Evolutionary conservation across 2,113 vertebrate species (phyloP).

Genomic region (Phyllostomus discolor): DNA sequence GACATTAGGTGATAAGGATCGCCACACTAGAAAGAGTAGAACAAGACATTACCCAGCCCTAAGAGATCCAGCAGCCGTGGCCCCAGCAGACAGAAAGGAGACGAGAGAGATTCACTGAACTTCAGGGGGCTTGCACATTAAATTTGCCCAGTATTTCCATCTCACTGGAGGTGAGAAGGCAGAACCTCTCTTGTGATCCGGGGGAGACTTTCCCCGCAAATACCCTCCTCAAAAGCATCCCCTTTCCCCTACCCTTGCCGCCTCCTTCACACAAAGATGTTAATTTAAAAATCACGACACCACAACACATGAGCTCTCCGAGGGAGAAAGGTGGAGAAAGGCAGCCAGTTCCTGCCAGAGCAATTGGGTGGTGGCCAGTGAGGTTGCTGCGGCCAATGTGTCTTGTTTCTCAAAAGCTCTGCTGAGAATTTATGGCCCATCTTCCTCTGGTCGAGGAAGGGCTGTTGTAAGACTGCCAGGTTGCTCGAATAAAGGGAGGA

Average conservation of each 20-base stretch:
- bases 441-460: constrained; percentile 3
- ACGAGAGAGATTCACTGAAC: background rate
- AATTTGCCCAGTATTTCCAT: background rate
- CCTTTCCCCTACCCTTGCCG: background rate
- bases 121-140: background rate
- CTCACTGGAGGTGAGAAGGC: background rate
- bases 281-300: background rate
- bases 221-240: background rate
- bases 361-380: background rate
- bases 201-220: background rate
- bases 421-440: constrained; percentile 21
- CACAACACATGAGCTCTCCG: background rate
- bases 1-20: background rate
- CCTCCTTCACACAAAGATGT: background rate
- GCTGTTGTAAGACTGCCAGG: constrained; percentile 24
- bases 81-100: background rate
- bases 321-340: background rate
- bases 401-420: constrained; percentile 53
- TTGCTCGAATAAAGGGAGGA: constrained; percentile 19
- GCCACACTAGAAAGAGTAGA: background rate
- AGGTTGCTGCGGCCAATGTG: background rate
- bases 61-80: background rate
- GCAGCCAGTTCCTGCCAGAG: background rate
- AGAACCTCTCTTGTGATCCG: background rate
- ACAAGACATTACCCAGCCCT: background rate